Conservation (phyloP, 2,113 vertebrate genomes). For the Protobothrops mucrosquamatus region DNA sequence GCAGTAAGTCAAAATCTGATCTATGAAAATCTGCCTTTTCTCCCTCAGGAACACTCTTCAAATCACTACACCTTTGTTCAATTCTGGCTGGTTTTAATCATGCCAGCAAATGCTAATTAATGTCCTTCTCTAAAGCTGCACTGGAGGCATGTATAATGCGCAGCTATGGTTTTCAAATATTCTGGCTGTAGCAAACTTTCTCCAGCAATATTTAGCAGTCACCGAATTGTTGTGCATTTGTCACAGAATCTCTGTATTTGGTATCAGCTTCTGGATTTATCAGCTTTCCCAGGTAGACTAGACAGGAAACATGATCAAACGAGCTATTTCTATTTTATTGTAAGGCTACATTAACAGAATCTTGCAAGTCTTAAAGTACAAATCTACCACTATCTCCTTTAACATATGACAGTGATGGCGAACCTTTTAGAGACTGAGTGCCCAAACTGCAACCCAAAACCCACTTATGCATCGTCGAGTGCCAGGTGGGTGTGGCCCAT, state of each 20-base stretch:
- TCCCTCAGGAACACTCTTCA: background rate
- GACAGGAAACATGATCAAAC: background rate
- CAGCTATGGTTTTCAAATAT: background rate
- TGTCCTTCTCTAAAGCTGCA: rapidly evolving
- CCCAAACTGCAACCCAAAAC: too few relatives aligned
- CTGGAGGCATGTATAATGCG: background rate
- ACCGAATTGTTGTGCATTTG: background rate
- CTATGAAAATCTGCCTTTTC: background rate
- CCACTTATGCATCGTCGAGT: too few relatives aligned
- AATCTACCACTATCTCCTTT: background rate
- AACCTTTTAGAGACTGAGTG: too few relatives aligned
- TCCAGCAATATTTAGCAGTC: background rate
- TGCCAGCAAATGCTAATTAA: background rate
- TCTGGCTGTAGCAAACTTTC: background rate
- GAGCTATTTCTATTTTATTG: background rate
- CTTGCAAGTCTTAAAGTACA: background rate
- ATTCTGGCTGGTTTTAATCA: conserved; percentile 33
- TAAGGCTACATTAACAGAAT: background rate
- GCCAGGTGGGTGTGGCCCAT: too few relatives aligned
- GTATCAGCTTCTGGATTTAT: background rate
- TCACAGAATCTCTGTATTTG: background rate
- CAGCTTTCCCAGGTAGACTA: background rate
- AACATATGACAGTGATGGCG: background rate
- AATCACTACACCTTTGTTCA: background rate
- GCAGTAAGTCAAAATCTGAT: background rate